phyloP scores from a whole-genome alignment of 2,888 invertebrate genomes.

The Caenorhabditis macrosperma region DNA sequence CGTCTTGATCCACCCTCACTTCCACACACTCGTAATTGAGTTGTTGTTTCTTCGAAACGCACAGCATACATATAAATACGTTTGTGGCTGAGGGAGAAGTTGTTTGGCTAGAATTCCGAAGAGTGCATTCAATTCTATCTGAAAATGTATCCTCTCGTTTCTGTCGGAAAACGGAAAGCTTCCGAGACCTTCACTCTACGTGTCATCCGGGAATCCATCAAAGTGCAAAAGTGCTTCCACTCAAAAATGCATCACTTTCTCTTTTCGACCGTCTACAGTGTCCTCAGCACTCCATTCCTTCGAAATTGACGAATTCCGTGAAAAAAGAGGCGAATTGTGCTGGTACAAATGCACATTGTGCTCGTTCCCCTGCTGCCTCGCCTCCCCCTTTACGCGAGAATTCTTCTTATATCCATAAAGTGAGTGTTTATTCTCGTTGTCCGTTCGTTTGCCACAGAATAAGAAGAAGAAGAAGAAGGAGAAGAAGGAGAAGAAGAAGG shows the following conservation, averaged over 20 bases:
- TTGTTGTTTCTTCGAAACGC: conserved; percentile 16
- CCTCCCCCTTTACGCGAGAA: too few species aligned
- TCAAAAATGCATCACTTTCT: conserved; percentile 32
- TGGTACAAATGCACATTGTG: background rate
- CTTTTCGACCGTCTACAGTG: background rate
- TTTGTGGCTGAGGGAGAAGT: background rate
- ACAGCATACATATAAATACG: background rate
- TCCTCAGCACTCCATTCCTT: background rate
- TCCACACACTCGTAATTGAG: conserved; percentile 11
- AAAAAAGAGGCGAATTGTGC: conserved; percentile 3
- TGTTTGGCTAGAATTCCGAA: background rate
- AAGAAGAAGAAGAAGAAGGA: too few species aligned
- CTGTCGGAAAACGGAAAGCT: conserved; percentile 2
- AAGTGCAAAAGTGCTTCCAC: conserved; percentile 18
- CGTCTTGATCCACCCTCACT: conserved; percentile 39
- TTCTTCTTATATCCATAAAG: background rate
- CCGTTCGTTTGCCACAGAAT: background rate
- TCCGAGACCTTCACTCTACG: background rate
- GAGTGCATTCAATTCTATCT: background rate
- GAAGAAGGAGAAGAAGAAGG: too few species aligned
- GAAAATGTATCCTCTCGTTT: too few species aligned
- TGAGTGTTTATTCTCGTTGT: conserved; percentile 1
- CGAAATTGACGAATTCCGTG: background rate
- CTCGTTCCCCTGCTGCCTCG: background rate
- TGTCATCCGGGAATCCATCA: conserved; percentile 12